Percentiles rank a stretch among this genome's conserved stretches.
These are phyloP conservation scores for Eidolon dupreanum DNA, from an alignment of 2,797 vertebrate genomes.

Conservation along the genomic window DNA sequence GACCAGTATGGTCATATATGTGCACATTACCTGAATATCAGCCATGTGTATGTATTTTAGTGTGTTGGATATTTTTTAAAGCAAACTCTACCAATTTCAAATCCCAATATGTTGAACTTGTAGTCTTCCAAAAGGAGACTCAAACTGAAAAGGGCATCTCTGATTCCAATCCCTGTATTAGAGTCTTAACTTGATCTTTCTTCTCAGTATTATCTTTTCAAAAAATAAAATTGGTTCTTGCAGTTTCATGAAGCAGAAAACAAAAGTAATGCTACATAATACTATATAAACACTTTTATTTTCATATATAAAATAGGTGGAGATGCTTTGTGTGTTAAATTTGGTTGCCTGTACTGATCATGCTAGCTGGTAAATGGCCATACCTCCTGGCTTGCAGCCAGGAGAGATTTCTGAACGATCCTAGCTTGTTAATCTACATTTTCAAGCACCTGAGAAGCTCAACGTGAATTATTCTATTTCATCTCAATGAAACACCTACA, in stretches of 20 bases:
- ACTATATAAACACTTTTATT: neutral
- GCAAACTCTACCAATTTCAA: neutral
- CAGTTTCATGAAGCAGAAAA: neutral
- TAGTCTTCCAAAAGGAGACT: neutral
- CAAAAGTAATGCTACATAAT: neutral
- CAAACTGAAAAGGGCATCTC: neutral
- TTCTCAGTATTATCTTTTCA: neutral
- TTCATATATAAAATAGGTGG: neutral
- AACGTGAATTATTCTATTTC: conserved; percentile 76
- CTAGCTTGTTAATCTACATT: conserved; percentile 77
- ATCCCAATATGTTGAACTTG: neutral
- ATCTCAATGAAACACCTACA: conserved; percentile 79
- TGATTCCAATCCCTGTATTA: neutral
- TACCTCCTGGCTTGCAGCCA: neutral
- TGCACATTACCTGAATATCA: neutral
- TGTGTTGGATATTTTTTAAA: neutral
- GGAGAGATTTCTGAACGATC: conserved; percentile 66
- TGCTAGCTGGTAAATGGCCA: neutral
- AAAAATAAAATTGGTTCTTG: neutral
- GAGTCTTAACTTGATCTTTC: neutral
- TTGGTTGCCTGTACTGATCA: neutral
- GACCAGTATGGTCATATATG: neutral
- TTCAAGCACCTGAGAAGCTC: conserved; percentile 64
- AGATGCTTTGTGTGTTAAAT: neutral
- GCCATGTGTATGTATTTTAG: neutral